Conservation (phyloP, 2,113 vertebrate species). For the Peromyscus maniculatus region DNA sequence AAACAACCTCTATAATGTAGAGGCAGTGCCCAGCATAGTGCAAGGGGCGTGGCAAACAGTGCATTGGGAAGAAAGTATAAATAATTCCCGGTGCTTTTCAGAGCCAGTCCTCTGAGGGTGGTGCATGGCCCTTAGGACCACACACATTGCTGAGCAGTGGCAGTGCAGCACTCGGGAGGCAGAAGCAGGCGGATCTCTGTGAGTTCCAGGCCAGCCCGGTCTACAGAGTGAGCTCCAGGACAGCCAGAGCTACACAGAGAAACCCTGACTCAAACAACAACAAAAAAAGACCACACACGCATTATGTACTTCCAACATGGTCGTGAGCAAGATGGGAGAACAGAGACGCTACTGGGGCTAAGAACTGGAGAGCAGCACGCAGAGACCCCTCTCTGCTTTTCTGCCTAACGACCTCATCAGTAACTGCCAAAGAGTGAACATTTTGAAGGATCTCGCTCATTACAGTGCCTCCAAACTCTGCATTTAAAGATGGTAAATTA, state of each 20-base stretch:
- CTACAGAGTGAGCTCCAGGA: neutral
- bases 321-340: neutral
- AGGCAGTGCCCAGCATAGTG: neutral
- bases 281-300: neutral
- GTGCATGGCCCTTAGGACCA: neutral
- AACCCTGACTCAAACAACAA: neutral
- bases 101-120: neutral
- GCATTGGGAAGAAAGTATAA: neutral
- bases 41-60: neutral
- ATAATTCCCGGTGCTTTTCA: neutral
- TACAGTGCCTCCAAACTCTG: constrained; percentile 83
- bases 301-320: neutral
- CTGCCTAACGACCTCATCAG: constrained; percentile 85
- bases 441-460: constrained; percentile 86
- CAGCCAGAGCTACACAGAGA: neutral
- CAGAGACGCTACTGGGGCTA: constrained; percentile 24
- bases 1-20: neutral
- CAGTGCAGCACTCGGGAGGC: neutral
- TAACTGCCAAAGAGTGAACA: constrained; percentile 82
- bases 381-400: constrained; percentile 60
- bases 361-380: constrained; percentile 33
- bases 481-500: constrained; percentile 88
- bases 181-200: neutral
- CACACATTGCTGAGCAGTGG: neutral
- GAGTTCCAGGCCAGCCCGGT: neutral